phyloP scores from a whole-genome alignment of 2,888 invertebrate species.

The Parascotia fuliginaria region DNA sequence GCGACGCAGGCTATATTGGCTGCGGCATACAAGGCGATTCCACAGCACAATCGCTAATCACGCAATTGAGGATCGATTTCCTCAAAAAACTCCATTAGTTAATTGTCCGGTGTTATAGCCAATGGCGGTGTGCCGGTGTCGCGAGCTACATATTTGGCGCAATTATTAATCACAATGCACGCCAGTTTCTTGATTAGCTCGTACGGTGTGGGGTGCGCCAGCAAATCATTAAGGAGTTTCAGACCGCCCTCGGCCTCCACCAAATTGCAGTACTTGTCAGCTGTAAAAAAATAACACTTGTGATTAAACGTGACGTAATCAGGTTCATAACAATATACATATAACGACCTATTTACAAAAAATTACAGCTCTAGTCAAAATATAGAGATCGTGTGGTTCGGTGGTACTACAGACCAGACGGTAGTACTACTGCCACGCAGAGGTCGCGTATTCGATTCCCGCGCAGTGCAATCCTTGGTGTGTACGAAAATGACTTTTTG shows the following conservation, averaged over 20 bases:
- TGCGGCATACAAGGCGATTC: slow-evolving; percentile 15
- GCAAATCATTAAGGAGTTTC: slow-evolving; percentile 88
- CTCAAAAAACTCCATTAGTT: slow-evolving; percentile 70
- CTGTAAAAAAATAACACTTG: too few species aligned
- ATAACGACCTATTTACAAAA: too few species aligned
- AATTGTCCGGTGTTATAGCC: slow-evolving; percentile 53
- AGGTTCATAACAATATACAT: too few species aligned
- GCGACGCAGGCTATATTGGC: slow-evolving; percentile 4
- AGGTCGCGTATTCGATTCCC: too few species aligned
- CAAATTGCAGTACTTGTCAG: slow-evolving; percentile 96
- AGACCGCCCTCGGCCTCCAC: slow-evolving; percentile 95
- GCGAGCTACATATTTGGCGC: slow-evolving; percentile 62
- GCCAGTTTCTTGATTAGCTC: slow-evolving; percentile 89
- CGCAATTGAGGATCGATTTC: slow-evolving; percentile 58
- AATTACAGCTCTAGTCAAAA: too few species aligned
- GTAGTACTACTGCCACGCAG: too few species aligned
- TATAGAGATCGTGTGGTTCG: too few species aligned
- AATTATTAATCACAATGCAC: slow-evolving; percentile 88
- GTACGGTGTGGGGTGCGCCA: slow-evolving; percentile 87
- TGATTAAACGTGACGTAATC: too few species aligned
- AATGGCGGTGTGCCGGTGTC: slow-evolving; percentile 33
- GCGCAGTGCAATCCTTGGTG: too few species aligned
- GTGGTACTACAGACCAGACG: too few species aligned
- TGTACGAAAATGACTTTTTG: too few species aligned
- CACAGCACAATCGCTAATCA: slow-evolving; percentile 47